These are phyloP conservation scores for Carassius auratus DNA, from an alignment of 2,113 vertebrate species.

Conservation along the genomic window DNA sequence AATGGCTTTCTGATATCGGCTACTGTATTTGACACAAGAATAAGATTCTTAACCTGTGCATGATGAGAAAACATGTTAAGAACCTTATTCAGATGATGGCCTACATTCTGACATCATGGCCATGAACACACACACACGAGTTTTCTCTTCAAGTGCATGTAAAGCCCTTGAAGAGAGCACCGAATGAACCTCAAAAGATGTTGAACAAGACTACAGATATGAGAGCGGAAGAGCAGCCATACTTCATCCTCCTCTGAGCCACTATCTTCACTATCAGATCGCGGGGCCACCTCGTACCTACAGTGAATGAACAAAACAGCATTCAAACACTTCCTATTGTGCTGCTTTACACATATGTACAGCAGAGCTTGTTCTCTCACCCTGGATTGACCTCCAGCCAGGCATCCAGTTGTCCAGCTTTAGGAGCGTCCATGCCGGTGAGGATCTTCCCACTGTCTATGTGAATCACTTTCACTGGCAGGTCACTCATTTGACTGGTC, in stretches of 20 bases:
- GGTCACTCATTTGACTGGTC: slow-evolving; percentile 98
- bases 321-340: neutral
- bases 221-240: neutral
- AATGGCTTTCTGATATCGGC: neutral
- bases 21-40: neutral
- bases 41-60: too few species aligned
- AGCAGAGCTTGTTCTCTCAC: slow-evolving; percentile 66
- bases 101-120: slow-evolving; percentile 4
- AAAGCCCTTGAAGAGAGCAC: neutral
- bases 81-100: neutral
- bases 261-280: slow-evolving; percentile 95
- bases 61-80: too few species aligned
- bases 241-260: slow-evolving; percentile 92
- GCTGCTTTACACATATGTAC: slow-evolving; percentile 11
- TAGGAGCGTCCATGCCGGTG: slow-evolving; percentile 88
- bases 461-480: slow-evolving; percentile 94
- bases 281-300: slow-evolving; percentile 93
- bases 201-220: neutral
- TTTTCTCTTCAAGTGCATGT: neutral
- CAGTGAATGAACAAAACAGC: slow-evolving; percentile 2
- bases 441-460: slow-evolving; percentile 95
- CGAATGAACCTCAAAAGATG: neutral
- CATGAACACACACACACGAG: neutral
- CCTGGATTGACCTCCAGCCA: slow-evolving; percentile 98
- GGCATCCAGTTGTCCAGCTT: slow-evolving; percentile 89